These are phyloP conservation scores for Meandrina meandrites DNA, from an alignment of 92 coral and sea anemone species.

Conservation along the genomic window DNA sequence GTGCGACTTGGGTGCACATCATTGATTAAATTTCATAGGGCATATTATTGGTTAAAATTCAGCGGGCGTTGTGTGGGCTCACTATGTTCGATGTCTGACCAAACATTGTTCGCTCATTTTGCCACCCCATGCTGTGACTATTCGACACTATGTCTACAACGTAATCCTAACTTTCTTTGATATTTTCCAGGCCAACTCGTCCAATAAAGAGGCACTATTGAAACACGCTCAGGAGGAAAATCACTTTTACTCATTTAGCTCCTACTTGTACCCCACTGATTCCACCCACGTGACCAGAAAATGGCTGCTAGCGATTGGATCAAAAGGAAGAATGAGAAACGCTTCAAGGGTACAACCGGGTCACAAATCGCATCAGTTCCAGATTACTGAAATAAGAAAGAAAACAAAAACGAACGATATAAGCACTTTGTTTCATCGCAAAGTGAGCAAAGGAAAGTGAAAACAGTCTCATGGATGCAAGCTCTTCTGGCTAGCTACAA, in stretches of 20 bases:
- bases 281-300: not conserved
- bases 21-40: too few relatives aligned
- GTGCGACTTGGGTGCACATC: too few relatives aligned
- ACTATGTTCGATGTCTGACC: too few relatives aligned
- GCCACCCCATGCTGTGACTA: too few relatives aligned
- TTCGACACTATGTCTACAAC: too few relatives aligned
- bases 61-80: too few relatives aligned
- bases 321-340: slow-evolving; percentile 30
- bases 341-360: slow-evolving; percentile 19
- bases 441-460: not conserved
- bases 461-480: not conserved
- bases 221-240: slow-evolving; percentile 34
- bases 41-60: too few relatives aligned
- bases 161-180: not conserved
- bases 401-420: not conserved
- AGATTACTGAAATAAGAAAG: slow-evolving; percentile 17
- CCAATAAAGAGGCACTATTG: slow-evolving; percentile 27
- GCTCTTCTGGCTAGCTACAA: too few relatives aligned
- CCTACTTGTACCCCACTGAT: slow-evolving; percentile 15
- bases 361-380: slow-evolving; percentile 41
- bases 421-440: not conserved
- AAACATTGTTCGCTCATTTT: too few relatives aligned
- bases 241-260: slow-evolving; percentile 34
- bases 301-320: slow-evolving; percentile 42
- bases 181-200: slow-evolving; percentile 29